Evolutionary conservation across 1,140 invertebrate species (phyloP), one percentile per base, ranked within the genome.

Genomic region (Cataglyphis hispanica): DNA sequence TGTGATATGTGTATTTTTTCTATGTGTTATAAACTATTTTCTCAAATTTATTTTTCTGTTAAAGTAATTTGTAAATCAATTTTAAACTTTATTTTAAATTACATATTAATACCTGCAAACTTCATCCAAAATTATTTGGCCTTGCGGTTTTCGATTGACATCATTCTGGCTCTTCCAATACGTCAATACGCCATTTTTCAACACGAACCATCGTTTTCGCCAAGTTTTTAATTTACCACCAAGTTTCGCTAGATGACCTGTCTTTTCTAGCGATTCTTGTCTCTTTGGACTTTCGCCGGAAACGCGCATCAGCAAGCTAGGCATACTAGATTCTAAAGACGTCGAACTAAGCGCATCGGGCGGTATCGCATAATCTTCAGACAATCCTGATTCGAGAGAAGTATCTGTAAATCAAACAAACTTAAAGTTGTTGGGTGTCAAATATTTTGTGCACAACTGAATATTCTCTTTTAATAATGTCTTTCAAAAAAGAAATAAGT

Each of bases 91-190:
- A 74, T 43, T 4, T 80, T 64, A 31, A 7, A n/a, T 77, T 8
- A 4, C 37, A 4, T 25, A 69, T 31, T 19, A 25, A 70, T 85
- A 95, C 94, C 94, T 94, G 95, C 98, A 99, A 13, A 97, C 97
- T 93, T 99, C 98, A 92, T 99, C 98, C 75, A 99, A 95, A 11
- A 97, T 95, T 84, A 99, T 98, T 95, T 98, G 98, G 0, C 98
- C 98, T 95, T 98, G 98, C 22, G 98, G 98, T 95, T 99, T 99
- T 1, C 98, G 95, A 92, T 97, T 97, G 16, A 98, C 96, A 92
- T 99, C 98, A 92, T 98, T 98, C 95, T 99, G 97, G 70, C 97
- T 98, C 94, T 99, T 99, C 97, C 98, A 99, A 94, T 99, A 99
- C 2, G 97, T 98, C 0, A 99, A 95, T 0, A 97, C 97, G 37